These are phyloP conservation scores for Kryptolebias marmoratus DNA, from an alignment of 2,113 vertebrate species.

Conservation along the genomic window DNA sequence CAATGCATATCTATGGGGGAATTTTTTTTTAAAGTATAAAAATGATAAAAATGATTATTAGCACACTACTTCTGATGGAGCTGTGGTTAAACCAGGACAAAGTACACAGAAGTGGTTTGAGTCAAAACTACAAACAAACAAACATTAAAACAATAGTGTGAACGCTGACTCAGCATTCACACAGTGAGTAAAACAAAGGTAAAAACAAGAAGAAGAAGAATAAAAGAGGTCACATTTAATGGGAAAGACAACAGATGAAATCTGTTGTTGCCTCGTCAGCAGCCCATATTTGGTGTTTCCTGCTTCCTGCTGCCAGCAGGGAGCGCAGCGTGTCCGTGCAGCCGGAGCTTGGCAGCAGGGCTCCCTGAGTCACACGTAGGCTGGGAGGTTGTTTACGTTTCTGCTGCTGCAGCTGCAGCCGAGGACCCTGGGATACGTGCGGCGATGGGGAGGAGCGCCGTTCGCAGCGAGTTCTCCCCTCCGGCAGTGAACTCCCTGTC, in stretches of 20 bases:
- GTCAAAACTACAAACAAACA: too few relatives aligned
- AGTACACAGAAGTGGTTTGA: too few relatives aligned
- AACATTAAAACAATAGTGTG: too few relatives aligned
- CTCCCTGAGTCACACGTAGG: constrained; percentile 48
- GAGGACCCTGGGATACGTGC: constrained; percentile 54
- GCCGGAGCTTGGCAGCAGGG: constrained; percentile 6
- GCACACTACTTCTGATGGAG: too few relatives aligned
- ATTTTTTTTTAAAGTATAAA: too few relatives aligned
- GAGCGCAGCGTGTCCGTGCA: constrained; percentile 12
- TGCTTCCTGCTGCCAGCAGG: constrained; percentile 29
- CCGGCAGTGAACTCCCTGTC: constrained; percentile 27
- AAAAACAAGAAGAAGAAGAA: too few relatives aligned
- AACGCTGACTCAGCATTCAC: too few relatives aligned
- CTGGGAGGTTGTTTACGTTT: constrained; percentile 72
- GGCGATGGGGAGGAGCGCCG: constrained; percentile 5
- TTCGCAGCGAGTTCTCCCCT: constrained; percentile 22
- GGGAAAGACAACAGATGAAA: neutral
- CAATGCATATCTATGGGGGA: too few relatives aligned
- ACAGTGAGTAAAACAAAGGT: too few relatives aligned
- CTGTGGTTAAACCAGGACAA: too few relatives aligned
- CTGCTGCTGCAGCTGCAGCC: constrained; percentile 59
- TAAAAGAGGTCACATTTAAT: too few relatives aligned
- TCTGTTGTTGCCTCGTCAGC: neutral
- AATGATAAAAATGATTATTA: too few relatives aligned
- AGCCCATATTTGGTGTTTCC: constrained; percentile 2